phyloP scores from a whole-genome alignment of 1,140 invertebrate species.

The Polyergus mexicanus region DNA sequence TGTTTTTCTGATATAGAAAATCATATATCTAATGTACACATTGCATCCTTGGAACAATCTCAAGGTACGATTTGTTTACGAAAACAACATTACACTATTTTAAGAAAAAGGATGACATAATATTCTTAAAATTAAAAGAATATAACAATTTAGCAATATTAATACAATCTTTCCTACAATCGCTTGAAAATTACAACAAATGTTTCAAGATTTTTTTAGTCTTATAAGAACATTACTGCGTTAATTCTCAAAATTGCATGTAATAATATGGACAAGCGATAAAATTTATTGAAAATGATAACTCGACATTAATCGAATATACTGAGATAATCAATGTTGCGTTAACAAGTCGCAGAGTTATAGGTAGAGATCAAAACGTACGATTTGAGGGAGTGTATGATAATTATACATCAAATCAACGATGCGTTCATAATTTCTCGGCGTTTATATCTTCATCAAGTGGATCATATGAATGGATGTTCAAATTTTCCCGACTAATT shows the following conservation, averaged over 20 bases:
- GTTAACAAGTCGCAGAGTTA: conserved; percentile 12
- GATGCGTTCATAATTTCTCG: conserved; percentile 44
- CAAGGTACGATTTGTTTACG: neutral
- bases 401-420: conserved; percentile 43
- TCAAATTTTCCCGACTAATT: conserved; percentile 32
- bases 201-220: too few species aligned
- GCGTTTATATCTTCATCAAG: conserved; percentile 26
- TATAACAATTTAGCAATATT: neutral
- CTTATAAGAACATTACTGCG: neutral
- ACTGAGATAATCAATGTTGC: neutral
- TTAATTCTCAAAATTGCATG: neutral
- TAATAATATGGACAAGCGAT: neutral
- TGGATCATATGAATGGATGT: conserved; percentile 30
- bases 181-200: neutral
- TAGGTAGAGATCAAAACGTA: neutral
- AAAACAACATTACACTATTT: neutral
- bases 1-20: neutral
- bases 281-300: conserved; percentile 1
- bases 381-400: neutral
- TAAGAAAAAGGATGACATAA: neutral
- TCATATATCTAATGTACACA: neutral
- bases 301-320: neutral
- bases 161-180: conserved; percentile 4
- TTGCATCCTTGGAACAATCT: neutral
- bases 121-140: neutral